These are phyloP conservation scores for Amphimedon queenslandica DNA, from an alignment of 37 sponge, comb jelly and placozoan species.

Conservation along the genomic window DNA sequence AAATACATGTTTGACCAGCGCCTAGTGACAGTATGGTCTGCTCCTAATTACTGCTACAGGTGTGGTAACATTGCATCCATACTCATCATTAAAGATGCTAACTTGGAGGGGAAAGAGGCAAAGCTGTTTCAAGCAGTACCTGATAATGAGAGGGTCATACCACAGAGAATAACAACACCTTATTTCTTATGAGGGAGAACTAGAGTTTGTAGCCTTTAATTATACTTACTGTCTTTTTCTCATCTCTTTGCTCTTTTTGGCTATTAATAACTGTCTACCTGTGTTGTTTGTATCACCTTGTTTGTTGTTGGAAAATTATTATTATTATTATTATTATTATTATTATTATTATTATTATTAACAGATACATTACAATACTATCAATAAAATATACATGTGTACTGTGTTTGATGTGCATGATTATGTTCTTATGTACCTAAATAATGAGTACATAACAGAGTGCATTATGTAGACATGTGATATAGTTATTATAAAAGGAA, in stretches of 20 bases:
- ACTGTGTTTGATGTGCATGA: too few relatives aligned
- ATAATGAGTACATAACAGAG: too few relatives aligned
- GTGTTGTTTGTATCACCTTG: background rate
- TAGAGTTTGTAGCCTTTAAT: too few relatives aligned
- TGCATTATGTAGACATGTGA: too few relatives aligned
- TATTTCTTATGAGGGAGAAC: too few relatives aligned
- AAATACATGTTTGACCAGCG: constrained; percentile 97
- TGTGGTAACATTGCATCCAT: constrained; percentile 98
- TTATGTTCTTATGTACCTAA: too few relatives aligned
- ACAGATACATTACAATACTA: too few relatives aligned
- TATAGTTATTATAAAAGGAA: too few relatives aligned
- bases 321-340: background rate
- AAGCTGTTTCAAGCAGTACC: constrained; percentile 95
- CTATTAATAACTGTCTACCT: background rate
- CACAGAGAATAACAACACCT: constrained; percentile 84
- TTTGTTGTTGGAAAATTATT: background rate
- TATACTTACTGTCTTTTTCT: background rate
- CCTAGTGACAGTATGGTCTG: constrained; percentile 99
- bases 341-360: too few relatives aligned
- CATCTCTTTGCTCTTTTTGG: background rate
- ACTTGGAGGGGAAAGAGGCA: constrained; percentile 50
- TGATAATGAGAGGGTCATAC: constrained; percentile 82
- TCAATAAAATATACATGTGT: too few relatives aligned
- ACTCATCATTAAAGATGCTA: constrained; percentile 47
- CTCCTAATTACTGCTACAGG: constrained; percentile 99